Evolutionary conservation across 1,140 invertebrate genomes (phyloP).

Genomic region (Oedothorax gibbosus): DNA sequence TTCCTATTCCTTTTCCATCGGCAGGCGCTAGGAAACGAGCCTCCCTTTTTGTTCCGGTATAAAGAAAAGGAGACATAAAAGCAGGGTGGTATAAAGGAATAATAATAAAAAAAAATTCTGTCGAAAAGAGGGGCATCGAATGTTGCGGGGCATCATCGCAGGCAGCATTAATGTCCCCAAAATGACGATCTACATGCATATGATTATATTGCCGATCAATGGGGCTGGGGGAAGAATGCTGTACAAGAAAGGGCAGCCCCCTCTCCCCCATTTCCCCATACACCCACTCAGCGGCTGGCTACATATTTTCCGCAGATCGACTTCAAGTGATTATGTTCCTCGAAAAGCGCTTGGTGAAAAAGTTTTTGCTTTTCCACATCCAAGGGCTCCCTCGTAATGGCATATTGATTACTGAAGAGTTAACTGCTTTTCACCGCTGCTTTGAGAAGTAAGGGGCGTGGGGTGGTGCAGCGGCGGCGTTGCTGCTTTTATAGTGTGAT

Average conservation of each 20-base stretch:
- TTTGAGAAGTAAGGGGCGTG: neutral
- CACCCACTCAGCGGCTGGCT: slow-evolving; percentile 37
- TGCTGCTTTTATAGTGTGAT: slow-evolving; percentile 53
- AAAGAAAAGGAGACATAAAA: slow-evolving; percentile 57
- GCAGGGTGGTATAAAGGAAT: slow-evolving; percentile 22
- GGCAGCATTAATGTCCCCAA: slow-evolving; percentile 55
- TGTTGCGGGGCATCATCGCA: slow-evolving; percentile 40
- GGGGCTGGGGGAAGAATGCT: slow-evolving; percentile 19
- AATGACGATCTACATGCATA: slow-evolving; percentile 61
- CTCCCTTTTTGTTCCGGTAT: slow-evolving; percentile 42
- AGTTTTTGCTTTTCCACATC: slow-evolving; percentile 45
- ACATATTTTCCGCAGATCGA: slow-evolving; percentile 63
- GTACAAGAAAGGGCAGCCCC: slow-evolving; percentile 32
- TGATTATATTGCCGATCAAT: slow-evolving; percentile 61
- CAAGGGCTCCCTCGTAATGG: slow-evolving; percentile 61
- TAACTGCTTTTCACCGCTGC: slow-evolving; percentile 58
- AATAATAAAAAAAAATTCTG: slow-evolving; percentile 41
- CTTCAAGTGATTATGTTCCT: slow-evolving; percentile 59
- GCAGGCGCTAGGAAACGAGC: slow-evolving; percentile 41
- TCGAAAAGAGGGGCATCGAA: slow-evolving; percentile 49
- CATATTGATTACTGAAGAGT: slow-evolving; percentile 62
- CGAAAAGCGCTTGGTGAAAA: slow-evolving; percentile 44
- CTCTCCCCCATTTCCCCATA: neutral
- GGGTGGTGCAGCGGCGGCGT: neutral
- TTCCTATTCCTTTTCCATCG: slow-evolving; percentile 36